phyloP scores from a whole-genome alignment of 2,113 vertebrate species.

The Megaleporinus macrocephalus region DNA sequence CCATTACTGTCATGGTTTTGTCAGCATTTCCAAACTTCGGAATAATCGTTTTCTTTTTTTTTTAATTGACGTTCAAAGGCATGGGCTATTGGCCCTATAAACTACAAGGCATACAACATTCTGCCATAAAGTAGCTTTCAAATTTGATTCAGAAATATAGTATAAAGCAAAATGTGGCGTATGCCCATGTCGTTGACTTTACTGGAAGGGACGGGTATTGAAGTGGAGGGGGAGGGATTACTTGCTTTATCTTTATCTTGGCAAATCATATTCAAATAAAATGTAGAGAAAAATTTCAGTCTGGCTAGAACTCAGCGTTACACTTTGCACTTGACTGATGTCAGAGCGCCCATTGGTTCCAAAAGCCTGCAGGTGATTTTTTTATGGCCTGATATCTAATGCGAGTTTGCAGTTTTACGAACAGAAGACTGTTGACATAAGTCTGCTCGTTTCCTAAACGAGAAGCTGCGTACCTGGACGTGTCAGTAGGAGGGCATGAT shows the following conservation, averaged over 20 bases:
- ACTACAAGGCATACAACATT: slow-evolving; percentile 61
- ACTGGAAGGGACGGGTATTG: slow-evolving; percentile 62
- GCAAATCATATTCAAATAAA: slow-evolving; percentile 79
- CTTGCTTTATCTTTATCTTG: slow-evolving; percentile 73
- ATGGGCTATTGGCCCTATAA: slow-evolving; percentile 53
- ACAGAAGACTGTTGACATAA: slow-evolving; percentile 65
- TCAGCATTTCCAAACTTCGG: slow-evolving; percentile 60
- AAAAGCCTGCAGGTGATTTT: slow-evolving; percentile 77
- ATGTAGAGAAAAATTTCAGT: slow-evolving; percentile 66
- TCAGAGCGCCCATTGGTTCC: slow-evolving; percentile 55
- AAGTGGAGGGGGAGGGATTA: slow-evolving; percentile 63
- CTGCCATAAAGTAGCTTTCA: slow-evolving; percentile 65
- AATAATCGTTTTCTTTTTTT: slow-evolving; percentile 44
- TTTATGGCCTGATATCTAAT: slow-evolving; percentile 69
- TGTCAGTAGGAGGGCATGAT: slow-evolving; percentile 60
- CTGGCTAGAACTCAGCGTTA: slow-evolving; percentile 56
- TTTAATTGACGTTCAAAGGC: slow-evolving; percentile 52
- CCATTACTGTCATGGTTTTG: slow-evolving; percentile 64
- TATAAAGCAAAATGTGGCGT: slow-evolving; percentile 54
- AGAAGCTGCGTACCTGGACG: slow-evolving; percentile 65
- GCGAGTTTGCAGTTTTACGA: slow-evolving; percentile 68
- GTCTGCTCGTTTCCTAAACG: slow-evolving; percentile 68
- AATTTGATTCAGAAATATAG: slow-evolving; percentile 54
- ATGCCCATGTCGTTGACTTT: slow-evolving; percentile 64
- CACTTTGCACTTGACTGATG: slow-evolving; percentile 71